Evolutionary conservation across 2,888 invertebrate species (phyloP), one percentile per base, ranked within the genome.

Genomic region (Drosophila algonquin): DNA sequence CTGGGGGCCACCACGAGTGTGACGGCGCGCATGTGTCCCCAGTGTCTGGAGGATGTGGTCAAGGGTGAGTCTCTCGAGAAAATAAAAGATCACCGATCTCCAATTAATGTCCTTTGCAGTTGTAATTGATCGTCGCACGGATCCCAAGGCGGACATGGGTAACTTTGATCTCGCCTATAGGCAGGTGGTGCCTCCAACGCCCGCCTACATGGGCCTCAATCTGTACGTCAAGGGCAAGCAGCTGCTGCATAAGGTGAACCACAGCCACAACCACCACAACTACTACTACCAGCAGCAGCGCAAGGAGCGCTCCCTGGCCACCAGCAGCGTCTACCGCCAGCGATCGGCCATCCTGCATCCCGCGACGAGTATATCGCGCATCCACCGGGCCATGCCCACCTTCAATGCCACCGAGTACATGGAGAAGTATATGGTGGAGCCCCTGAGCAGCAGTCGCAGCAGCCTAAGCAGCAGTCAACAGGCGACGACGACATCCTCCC

Each of bases 1-100:
- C 94, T 98, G 93, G 96, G 97, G 14, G 95, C 96, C n/a, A 97
- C 97, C 0, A 98, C 98, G 0, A 96, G 96, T 73, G 97, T 98
- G 0, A 98, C 98, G 0, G 95, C 97, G 0, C 93, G 96, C 56
- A 93, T 98, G 89, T 98, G 98, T 90, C 95, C 96, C 9, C 96
- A 96, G 90, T 97, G 97, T 68, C 93, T 98, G 71, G 97, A 98
- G 90, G 98, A 98, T 92, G 95, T 97, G 4, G 94, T 98, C 51
- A 98, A 98, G 96, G 98, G 98, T 97, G 89, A 79, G 76, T 24
- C 9, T 35, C 0, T 2, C 9, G 24, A n/a, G 27, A 10, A 1
- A 6, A 32, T 3, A 0, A 14, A 10, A 18, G 30, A 8, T 4
- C 1, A 16, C 6, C 5, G 0, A n/a, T 54, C 5, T 7, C 16